Percentiles rank a stretch among this genome's conserved stretches.
Evolutionary conservation across 2,113 vertebrate species (phyloP).

Genomic region (Enhydra lutris): DNA sequence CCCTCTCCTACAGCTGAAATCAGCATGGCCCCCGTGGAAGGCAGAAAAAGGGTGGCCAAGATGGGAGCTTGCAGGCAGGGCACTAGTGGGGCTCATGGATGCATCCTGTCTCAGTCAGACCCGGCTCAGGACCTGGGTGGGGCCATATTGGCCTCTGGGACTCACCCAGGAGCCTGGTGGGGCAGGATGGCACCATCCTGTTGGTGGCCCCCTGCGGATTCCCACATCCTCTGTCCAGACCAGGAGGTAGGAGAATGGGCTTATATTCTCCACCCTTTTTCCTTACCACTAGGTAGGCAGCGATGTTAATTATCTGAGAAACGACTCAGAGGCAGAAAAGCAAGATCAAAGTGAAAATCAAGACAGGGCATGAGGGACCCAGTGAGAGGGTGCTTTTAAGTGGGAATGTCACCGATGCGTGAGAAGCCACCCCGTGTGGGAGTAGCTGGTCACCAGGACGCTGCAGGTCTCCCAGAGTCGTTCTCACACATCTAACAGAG

Average conservation of each 20-base stretch:
- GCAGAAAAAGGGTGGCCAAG: background rate
- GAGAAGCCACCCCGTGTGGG: background rate
- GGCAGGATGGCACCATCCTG: too few relatives aligned
- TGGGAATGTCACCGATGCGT: background rate
- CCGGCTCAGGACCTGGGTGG: background rate
- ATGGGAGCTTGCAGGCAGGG: background rate
- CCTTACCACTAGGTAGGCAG: background rate
- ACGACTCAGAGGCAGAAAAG: background rate
- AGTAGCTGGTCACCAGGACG: background rate
- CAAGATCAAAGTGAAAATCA: background rate
- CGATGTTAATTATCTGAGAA: background rate
- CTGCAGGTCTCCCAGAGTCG: background rate
- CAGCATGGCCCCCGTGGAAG: background rate
- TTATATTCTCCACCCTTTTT: background rate
- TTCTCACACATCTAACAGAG: background rate
- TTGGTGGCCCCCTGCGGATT: background rate
- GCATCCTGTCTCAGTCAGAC: background rate
- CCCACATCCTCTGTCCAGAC: background rate
- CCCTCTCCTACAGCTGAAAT: background rate
- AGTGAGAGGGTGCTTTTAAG: background rate
- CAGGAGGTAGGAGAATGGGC: background rate
- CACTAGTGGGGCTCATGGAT: fast-evolving
- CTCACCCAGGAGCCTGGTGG: too few relatives aligned
- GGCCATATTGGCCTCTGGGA: background rate
- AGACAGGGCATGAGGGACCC: background rate